A percentile compares a stretch with the other conserved stretches of the same genome.
These are phyloP conservation scores for Montifringilla adamsi DNA, from an alignment of 2,113 vertebrate species.

Conservation along the genomic window DNA sequence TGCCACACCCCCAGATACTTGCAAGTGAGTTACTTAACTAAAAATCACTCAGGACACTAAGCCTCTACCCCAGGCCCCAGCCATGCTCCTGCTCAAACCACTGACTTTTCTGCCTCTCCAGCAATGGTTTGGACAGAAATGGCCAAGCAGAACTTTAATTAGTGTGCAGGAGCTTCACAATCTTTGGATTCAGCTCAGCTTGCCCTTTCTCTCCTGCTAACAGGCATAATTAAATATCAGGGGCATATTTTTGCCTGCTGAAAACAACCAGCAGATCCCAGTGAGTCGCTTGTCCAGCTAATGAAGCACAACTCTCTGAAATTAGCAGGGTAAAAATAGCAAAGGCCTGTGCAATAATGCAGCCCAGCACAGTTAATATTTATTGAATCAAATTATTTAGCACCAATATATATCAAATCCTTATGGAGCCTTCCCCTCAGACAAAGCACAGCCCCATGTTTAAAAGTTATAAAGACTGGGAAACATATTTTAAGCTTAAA, in stretches of 20 bases:
- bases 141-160: background rate
- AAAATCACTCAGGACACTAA: rapidly evolving
- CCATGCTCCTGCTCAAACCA: background rate
- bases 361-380: background rate
- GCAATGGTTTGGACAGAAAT: background rate
- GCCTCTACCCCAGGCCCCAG: background rate
- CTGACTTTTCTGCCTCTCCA: background rate
- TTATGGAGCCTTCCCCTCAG: background rate
- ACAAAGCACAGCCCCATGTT: background rate
- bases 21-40: background rate
- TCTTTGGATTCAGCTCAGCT: background rate
- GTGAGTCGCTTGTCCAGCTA: background rate
- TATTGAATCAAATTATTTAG: background rate
- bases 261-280: background rate
- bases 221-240: background rate
- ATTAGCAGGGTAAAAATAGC: constrained; percentile 13
- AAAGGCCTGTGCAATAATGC: background rate
- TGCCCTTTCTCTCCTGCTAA: background rate
- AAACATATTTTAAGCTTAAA: background rate
- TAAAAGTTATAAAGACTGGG: background rate
- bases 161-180: background rate
- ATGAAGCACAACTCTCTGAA: background rate
- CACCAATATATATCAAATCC: background rate
- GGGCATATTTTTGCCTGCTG: background rate
- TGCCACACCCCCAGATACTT: background rate